Conservation (phyloP, 1,140 invertebrate species). For the Ylistrum balloti region DNA sequence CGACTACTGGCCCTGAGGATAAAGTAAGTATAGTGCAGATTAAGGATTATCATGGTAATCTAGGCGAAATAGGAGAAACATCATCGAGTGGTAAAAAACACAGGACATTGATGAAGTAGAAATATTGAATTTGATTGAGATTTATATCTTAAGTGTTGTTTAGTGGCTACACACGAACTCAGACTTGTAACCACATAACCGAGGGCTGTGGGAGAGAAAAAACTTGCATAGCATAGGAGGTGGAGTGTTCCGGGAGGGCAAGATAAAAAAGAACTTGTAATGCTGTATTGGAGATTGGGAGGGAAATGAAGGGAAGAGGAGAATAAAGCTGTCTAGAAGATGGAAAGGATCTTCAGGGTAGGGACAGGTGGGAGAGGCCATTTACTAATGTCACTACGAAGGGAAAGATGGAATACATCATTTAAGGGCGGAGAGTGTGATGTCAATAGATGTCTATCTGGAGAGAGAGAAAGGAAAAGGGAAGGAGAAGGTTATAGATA, state of each 20-base stretch:
- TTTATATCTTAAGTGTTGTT: slow-evolving; percentile 28
- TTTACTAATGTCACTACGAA: neutral
- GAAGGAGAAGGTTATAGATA: neutral
- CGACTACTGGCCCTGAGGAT: neutral
- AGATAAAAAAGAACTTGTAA: too few species aligned
- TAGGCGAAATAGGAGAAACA: neutral
- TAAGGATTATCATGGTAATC: slow-evolving; percentile 3
- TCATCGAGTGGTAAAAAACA: slow-evolving; percentile 13
- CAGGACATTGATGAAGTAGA: slow-evolving; percentile 1
- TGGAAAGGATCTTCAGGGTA: too few species aligned
- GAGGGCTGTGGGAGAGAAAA: neutral
- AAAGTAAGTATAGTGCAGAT: neutral
- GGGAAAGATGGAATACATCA: neutral
- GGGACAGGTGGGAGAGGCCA: neutral
- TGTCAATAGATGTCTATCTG: too few species aligned
- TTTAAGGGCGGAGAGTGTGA: too few species aligned
- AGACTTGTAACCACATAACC: neutral
- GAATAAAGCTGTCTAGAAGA: too few species aligned
- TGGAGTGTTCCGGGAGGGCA: neutral
- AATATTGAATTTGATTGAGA: slow-evolving; percentile 40
- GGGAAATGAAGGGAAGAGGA: too few species aligned
- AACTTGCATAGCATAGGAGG: neutral
- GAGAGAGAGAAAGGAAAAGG: neutral
- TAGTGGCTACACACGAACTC: neutral
- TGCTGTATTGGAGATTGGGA: too few species aligned